Evolutionary conservation across 2,113 vertebrate genomes (phyloP), one percentile per base, ranked within the genome.

Genomic region (Clarias batrachus): DNA sequence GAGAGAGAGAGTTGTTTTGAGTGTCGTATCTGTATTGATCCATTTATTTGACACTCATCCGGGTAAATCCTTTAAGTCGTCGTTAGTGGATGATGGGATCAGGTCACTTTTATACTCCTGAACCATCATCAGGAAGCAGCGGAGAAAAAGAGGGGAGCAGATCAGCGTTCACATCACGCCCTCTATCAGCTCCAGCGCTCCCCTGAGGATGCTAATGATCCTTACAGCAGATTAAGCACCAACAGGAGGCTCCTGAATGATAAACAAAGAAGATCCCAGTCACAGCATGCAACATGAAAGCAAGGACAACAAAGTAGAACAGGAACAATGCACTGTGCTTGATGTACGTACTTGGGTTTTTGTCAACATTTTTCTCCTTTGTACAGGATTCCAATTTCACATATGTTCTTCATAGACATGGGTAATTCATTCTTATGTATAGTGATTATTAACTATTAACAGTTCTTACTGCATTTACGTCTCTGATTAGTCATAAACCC

Each of bases 161-260:
- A 80, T 80, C 78, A 80, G 78, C 11, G 30, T 80, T 80, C 78
- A 13, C 57, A 37, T 80, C 78, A 80, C 17, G 54, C 76, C n/a
- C 16, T 78, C 76, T 27, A 56, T 78, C 52, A 59, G 77, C 77
- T 80, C 56, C 5, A 56, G 1, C 4, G 56, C 21, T 80, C 56
- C 77, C 56, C 9, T 10, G 78, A 80, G 78, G 78, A 37, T 11
- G 4, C 30, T 80, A 60, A 80, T 80, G 78, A 25, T 60, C 30
- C 27, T 48, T 21, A 60, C 27, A 37, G 27, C 78, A 23, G 56
- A 80, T 80, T 60, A 80, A 80, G 60, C 56, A 37, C 57, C 30
- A 80, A 37, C 57, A n/a, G 17, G 19, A 80, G 78, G 30, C 78
- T 23, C 17, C 57, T 21, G 17, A 80, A 80, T 23, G 3, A 80